Base-by-base conservation (phyloP, 1,140 invertebrate species). In the Drosophila rufa region DNA sequence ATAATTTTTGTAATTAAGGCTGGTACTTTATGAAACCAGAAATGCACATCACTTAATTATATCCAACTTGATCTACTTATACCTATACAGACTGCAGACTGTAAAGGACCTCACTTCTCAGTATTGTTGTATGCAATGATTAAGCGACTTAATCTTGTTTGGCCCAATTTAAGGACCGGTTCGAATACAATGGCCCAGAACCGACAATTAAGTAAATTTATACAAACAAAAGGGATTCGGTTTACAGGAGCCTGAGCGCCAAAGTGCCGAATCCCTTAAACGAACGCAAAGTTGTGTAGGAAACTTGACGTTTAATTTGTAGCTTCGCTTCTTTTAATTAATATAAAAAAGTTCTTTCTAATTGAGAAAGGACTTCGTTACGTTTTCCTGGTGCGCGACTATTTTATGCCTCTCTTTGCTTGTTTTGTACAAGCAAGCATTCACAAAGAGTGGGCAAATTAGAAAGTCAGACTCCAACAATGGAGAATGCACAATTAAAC, bases 401-500 rank as follows among this genome's bases (percentile, higher is more conserved):
- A 36, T 9, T 9, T 36, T 36, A 36, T 36, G 19, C 15, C 48
- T 51, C 27, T n/a, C 9, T n/a, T 25, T 27, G 15, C 8, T 25
- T n/a, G 14, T 48, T 25, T n/a, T 1, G 1, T 14, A 14, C 14
- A 15, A 15, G 38, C 4, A 6, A 4, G 38, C 14, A 55, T 22
- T 15, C 14, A 7, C 19, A 45, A 66, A 38, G 19, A 22, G 51
- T 9, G 36, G 36, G 12, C 12, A 66, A 45, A 67, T 30, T 36
- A 45, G 27, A 68, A 55, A 40, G 22, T 45, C 62, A n/a, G 19
- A 12, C 2, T 15, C 11, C 38, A 33, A 70, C 33, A 55, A 55
- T 38, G 38, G 38, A 22, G 67, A 70, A 70, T 40, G 62, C 67
- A 55, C n/a, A 25, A 30, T 50, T 69, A 36, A 51, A 25, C 46